Evolutionary conservation across 1,140 invertebrate species (phyloP), one percentile per base, ranked within the genome.

Genomic region (Eurytemora carolleeae): DNA sequence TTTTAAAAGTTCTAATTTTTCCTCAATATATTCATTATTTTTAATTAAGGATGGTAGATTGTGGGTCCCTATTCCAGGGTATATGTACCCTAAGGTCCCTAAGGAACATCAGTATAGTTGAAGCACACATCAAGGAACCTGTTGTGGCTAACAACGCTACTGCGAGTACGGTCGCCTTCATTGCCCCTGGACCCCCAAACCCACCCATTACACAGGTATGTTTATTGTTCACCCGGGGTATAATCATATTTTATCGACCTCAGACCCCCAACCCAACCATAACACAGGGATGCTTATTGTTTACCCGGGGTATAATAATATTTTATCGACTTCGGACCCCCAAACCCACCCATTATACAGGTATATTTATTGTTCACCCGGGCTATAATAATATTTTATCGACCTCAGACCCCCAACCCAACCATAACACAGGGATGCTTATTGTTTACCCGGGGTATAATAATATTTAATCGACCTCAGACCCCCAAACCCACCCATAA

Each of bases 401-500:
- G n/a, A n/a, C n/a, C n/a, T n/a, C n/a, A n/a, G n/a, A n/a, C n/a
- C n/a, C n/a, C n/a, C n/a, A n/a, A n/a, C n/a, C n/a, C n/a, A n/a
- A n/a, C n/a, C n/a, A n/a, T n/a, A n/a, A n/a, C n/a, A n/a, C n/a
- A n/a, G n/a, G n/a, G n/a, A n/a, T n/a, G n/a, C n/a, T n/a, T n/a
- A n/a, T n/a, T n/a, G n/a, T n/a, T n/a, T n/a, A n/a, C n/a, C n/a
- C n/a, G n/a, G n/a, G n/a, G n/a, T n/a, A n/a, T n/a, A n/a, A n/a
- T n/a, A n/a, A n/a, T n/a, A n/a, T n/a, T 96, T 98, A 72, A 94
- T 97, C 65, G 91, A 90, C 0, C 89, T 89, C 0, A 91, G 92
- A 0, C 91, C 91, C 20, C 82, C 85, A 0, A 81, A 82, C 70
- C 74, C 76, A 26, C 86, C 87, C 1, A 85, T 87, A 22, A 82